Evolutionary conservation across 2,797 vertebrate species (phyloP).

Genomic region (Melanogrammus aeglefinus): DNA sequence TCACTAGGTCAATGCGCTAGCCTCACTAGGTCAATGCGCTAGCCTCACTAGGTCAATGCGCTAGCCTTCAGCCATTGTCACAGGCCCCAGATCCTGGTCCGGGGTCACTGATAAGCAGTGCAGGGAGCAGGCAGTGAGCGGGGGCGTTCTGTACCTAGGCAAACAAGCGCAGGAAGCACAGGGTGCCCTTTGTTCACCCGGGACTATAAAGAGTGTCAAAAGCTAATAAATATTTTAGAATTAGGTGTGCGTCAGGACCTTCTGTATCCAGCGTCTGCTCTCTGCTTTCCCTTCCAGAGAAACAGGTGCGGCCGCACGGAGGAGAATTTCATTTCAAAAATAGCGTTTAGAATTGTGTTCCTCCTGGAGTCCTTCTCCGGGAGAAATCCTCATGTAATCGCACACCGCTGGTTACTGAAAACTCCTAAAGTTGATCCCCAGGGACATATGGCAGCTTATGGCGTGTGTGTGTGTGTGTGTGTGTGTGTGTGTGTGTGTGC

Average conservation of each 20-base stretch:
- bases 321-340: slow-evolving; percentile 98
- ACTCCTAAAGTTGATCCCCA: slow-evolving; percentile 76
- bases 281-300: slow-evolving; percentile 82
- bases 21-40: too few species aligned
- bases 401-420: slow-evolving; percentile 73
- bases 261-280: slow-evolving; percentile 88
- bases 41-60: too few species aligned
- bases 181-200: slow-evolving; percentile 84
- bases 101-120: slow-evolving; percentile 53
- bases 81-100: not conserved
- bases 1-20: too few species aligned
- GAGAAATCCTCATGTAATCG: slow-evolving; percentile 80
- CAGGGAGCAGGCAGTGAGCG: slow-evolving; percentile 48
- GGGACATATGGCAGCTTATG: slow-evolving; percentile 76
- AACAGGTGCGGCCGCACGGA: slow-evolving; percentile 96
- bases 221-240: slow-evolving; percentile 99
- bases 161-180: slow-evolving; percentile 67
- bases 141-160: slow-evolving; percentile 24
- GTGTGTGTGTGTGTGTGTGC: slow-evolving; percentile 11
- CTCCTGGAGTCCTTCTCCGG: slow-evolving; percentile 74
- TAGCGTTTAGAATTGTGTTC: slow-evolving; percentile 79
- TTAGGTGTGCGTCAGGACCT: slow-evolving; percentile 86
- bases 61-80: not conserved
- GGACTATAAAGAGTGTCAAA: slow-evolving; percentile 87
- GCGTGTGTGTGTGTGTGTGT: slow-evolving; percentile 45